Evolutionary conservation across 2,888 invertebrate genomes (phyloP), one percentile per base, ranked within the genome.

Genomic region (Syrista parreyssii): DNA sequence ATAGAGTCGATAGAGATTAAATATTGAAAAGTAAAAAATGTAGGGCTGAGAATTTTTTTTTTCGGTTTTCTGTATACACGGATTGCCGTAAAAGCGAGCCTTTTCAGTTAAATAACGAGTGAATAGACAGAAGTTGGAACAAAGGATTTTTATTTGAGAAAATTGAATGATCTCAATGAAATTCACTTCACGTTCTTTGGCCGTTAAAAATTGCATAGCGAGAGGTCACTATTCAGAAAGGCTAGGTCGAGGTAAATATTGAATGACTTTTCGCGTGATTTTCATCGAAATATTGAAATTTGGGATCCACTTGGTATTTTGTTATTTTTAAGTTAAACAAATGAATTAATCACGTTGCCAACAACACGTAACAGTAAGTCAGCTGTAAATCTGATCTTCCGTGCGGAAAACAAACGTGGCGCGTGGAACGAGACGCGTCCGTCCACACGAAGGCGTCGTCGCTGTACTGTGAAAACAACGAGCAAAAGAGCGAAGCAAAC

Each of bases 391-490:
- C 23, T 55, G 55, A 23, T 23, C 9, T 23, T 55, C 55, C 55
- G 55, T 55, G 55, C 55, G 55, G 55, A 55, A 55, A 55, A 23
- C 55, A 55, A 55, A 55, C 55, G 55, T 23, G 55, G 30, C 31
- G 71, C 31, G 6, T 33, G 3, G 23, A 71, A 32, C 35, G 11
- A 30, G 74, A 30, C 35, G 33, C 35, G 74, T 74, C 23, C 74
- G 33, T 30, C n/a, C 72, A 79, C 40, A 68, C 11, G n/a, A 35
- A 75, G 36, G 68, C 23, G 55, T 55, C 55, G 23, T n/a, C 73
- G 68, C 73, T 74, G 33, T 33, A 73, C 76, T 68, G 79, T 71
- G 81, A 76, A 83, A 81, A 83, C 83, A 81, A 83, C 80, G 82
- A 79, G 76, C 31, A 31, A 31, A 31, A 33, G 33, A 31, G 40